Conservation (phyloP, 2,888 invertebrate species). For the Eudasyphora cyanicolor region DNA sequence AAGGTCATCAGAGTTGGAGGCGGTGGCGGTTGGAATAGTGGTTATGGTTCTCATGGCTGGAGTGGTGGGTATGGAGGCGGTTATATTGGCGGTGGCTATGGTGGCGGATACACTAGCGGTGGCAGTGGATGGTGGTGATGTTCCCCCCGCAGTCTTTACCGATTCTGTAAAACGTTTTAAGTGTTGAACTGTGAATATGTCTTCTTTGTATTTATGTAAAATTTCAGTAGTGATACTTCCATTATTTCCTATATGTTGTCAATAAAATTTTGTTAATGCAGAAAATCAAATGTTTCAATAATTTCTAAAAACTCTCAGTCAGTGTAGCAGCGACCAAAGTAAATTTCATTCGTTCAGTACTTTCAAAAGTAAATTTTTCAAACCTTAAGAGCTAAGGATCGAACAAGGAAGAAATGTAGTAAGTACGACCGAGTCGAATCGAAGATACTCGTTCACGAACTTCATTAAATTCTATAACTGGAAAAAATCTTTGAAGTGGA, state of each 20-base stretch:
- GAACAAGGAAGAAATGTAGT: too few relatives aligned
- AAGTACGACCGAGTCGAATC: too few relatives aligned
- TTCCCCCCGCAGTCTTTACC: background rate
- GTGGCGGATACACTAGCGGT: conserved; percentile 5
- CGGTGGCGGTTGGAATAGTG: conserved; percentile 39
- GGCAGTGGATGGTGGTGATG: conserved; percentile 54
- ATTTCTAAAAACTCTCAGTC: too few relatives aligned
- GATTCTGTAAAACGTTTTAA: background rate
- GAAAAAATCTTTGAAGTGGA: too few relatives aligned
- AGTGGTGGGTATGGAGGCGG: conserved; percentile 50
- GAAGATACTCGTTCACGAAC: too few relatives aligned
- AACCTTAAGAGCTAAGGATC: too few relatives aligned
- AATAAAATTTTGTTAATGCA: conserved; percentile 48
- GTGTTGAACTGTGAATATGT: conserved; percentile 6
- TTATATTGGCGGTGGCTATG: background rate
- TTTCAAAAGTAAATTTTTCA: too few relatives aligned
- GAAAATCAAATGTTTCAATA: conserved; percentile 14
- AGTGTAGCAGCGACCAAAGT: too few relatives aligned
- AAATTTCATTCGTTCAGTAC: too few relatives aligned
- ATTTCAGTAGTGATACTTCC: conserved; percentile 21
- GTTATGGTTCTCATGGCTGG: conserved; percentile 62
- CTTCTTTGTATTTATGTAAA: conserved; percentile 31
- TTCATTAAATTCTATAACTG: too few relatives aligned
- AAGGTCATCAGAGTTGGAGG: conserved; percentile 66
- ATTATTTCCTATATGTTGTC: conserved; percentile 9